Conservation (phyloP, 2,113 vertebrate species). For the Hystrix cristata region DNA sequence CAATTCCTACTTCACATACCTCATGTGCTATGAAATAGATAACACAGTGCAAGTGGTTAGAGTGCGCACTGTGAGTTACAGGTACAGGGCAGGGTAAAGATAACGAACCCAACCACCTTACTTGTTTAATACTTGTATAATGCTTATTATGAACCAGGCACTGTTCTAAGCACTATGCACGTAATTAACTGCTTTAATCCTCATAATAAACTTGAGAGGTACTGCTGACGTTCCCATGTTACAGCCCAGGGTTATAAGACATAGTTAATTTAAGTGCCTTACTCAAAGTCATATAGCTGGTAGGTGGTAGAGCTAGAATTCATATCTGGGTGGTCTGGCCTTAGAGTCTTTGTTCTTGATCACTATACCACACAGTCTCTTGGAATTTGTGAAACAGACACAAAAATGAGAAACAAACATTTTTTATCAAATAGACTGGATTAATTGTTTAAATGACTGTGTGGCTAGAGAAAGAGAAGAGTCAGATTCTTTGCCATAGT, state of each 20-base stretch:
- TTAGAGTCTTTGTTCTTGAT: background rate
- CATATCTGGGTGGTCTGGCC: background rate
- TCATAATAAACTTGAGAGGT: background rate
- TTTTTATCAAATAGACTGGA: background rate
- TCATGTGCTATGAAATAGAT: background rate
- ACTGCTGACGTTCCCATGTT: background rate
- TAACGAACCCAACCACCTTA: background rate
- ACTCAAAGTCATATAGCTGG: background rate
- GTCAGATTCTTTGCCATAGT: background rate
- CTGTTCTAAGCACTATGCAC: background rate
- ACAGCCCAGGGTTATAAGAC: background rate
- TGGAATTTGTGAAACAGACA: conserved; percentile 31
- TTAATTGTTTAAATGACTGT: background rate
- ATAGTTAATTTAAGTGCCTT: background rate
- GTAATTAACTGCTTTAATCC: background rate
- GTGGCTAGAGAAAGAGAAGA: conserved; percentile 19
- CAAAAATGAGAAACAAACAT: background rate
- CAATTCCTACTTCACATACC: background rate
- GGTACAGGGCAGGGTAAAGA: background rate
- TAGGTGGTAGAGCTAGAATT: background rate
- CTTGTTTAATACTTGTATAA: background rate
- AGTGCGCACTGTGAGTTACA: background rate
- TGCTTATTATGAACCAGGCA: background rate
- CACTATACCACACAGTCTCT: background rate
- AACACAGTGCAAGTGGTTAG: background rate